These are phyloP conservation scores for Pan troglodytes DNA, from an alignment of 2,113 vertebrate genomes.

Conservation along the genomic window DNA sequence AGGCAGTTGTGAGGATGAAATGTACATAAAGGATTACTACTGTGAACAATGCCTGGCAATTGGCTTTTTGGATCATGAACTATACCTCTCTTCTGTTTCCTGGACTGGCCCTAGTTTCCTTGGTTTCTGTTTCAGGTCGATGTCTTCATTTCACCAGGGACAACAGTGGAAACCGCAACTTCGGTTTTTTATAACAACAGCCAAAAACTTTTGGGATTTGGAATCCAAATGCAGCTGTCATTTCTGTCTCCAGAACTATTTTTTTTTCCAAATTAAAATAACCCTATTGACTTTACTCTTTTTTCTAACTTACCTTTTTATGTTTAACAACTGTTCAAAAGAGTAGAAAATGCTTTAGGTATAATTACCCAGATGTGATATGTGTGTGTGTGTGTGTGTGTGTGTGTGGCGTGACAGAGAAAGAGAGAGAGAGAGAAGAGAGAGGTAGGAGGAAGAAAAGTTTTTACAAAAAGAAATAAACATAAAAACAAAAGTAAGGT, in stretches of 20 bases:
- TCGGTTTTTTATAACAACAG: neutral
- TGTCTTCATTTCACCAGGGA: constrained; percentile 29
- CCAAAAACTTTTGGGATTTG: constrained; percentile 11
- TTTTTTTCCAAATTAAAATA: neutral
- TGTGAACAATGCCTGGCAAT: neutral
- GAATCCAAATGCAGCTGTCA: neutral
- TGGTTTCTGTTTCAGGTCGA: neutral
- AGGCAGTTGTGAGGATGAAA: neutral
- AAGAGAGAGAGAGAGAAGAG: neutral
- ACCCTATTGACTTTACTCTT: neutral
- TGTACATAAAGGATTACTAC: neutral
- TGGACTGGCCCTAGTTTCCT: neutral
- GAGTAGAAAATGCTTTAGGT: neutral
- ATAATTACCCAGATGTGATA: neutral
- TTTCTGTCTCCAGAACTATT: constrained; percentile 18
- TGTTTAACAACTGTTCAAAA: neutral
- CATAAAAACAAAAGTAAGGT: neutral
- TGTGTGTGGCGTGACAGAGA: neutral
- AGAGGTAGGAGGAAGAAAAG: neutral
- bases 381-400: neutral
- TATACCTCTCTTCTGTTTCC: neutral
- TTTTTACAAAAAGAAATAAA: neutral
- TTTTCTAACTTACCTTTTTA: neutral
- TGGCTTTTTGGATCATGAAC: neutral
- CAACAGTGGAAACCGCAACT: neutral